phyloP scores from a whole-genome alignment of 2,888 invertebrate species.

The Polyploca ridens region DNA sequence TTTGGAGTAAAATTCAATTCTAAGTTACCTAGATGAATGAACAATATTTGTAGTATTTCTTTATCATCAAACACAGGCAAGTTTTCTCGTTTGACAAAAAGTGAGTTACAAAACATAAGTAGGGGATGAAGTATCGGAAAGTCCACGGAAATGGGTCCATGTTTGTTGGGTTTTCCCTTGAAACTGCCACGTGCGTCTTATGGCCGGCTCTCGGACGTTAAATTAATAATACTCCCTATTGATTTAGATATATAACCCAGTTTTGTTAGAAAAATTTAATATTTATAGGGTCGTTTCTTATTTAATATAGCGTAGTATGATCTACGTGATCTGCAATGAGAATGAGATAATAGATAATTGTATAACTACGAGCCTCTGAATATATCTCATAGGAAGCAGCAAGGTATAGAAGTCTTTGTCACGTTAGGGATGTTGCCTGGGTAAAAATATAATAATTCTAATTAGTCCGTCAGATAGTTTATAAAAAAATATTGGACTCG shows the following conservation, averaged over 20 bases:
- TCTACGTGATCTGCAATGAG: not conserved
- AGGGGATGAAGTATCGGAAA: not conserved
- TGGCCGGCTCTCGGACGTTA: not conserved
- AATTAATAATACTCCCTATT: conserved; percentile 6
- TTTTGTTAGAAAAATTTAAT: not conserved
- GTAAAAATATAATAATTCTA: too few relatives aligned
- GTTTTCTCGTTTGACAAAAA: not conserved
- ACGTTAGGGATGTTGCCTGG: too few relatives aligned
- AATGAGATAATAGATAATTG: not conserved
- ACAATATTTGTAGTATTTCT: too few relatives aligned
- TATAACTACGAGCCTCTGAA: not conserved
- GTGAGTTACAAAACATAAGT: not conserved
- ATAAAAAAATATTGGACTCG: too few relatives aligned
- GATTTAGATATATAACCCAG: not conserved
- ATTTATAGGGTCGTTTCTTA: not conserved
- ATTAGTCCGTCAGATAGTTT: too few relatives aligned
- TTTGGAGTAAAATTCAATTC: too few relatives aligned
- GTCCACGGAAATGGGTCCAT: not conserved
- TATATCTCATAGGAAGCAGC: not conserved
- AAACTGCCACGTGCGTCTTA: not conserved
- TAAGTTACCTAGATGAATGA: too few relatives aligned
- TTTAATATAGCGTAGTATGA: not conserved
- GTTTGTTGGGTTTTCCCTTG: not conserved
- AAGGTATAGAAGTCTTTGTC: not conserved
- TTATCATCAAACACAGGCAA: too few relatives aligned